Evolutionary conservation across 2,797 vertebrate genomes (phyloP).

Genomic region (Allobates femoralis): DNA sequence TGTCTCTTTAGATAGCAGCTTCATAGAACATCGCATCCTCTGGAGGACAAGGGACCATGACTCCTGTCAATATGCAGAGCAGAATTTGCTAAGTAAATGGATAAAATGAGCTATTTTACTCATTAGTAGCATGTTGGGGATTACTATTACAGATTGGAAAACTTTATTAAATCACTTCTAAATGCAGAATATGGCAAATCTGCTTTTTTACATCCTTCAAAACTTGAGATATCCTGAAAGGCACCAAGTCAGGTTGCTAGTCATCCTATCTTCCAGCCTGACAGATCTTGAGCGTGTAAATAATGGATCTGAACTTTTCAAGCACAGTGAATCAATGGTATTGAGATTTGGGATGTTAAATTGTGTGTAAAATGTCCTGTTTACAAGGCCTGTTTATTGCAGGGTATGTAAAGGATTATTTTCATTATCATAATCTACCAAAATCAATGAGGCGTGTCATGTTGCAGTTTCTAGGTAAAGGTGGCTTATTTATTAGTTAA

Average conservation of each 20-base stretch:
- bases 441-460: conserved; percentile 34
- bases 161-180: not conserved
- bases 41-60: too few relatives aligned
- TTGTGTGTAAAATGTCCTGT: conserved; percentile 17
- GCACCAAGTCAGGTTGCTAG: too few relatives aligned
- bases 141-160: not conserved
- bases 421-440: conserved; percentile 32
- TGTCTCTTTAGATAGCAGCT: too few relatives aligned
- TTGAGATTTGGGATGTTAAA: conserved; percentile 37
- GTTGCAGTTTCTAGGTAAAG: conserved; percentile 15
- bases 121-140: too few relatives aligned
- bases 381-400: conserved; percentile 42
- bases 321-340: not conserved
- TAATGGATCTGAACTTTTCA: conserved; percentile 9
- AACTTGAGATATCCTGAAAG: not conserved
- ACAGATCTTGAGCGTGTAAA: conserved; percentile 15
- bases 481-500: conserved; percentile 19
- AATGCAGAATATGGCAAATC: not conserved
- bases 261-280: not conserved
- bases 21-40: too few relatives aligned
- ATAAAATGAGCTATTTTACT: too few relatives aligned
- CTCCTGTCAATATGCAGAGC: too few relatives aligned
- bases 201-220: not conserved
- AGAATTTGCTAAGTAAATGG: too few relatives aligned
- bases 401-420: conserved; percentile 28